Conservation (phyloP, 2,888 invertebrate species). For the Dusona sp. region DNA sequence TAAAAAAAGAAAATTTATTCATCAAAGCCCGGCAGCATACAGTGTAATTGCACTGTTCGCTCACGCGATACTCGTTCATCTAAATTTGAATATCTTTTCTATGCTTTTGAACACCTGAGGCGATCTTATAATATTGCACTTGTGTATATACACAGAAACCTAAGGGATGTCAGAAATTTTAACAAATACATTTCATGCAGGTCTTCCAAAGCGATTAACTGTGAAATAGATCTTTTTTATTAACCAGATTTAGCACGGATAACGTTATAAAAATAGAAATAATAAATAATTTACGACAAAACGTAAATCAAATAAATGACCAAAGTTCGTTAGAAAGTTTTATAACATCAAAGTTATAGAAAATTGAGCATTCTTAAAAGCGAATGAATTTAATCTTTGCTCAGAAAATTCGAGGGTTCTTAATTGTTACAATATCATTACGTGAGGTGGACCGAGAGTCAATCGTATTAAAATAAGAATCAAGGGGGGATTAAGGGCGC, state of each 20-base stretch:
- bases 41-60: neutral
- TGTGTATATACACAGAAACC: neutral
- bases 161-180: neutral
- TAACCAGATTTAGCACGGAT: neutral
- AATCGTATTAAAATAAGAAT: neutral
- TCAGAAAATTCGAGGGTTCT: neutral
- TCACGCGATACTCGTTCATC: neutral
- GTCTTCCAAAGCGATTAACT: neutral
- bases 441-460: neutral
- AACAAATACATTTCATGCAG: neutral
- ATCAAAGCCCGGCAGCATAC: neutral
- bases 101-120: neutral
- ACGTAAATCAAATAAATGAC: neutral
- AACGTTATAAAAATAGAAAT: neutral
- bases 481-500: neutral
- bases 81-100: neutral
- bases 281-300: neutral
- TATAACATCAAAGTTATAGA: neutral
- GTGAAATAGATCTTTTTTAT: neutral
- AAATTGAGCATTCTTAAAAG: neutral
- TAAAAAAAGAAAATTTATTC: conserved; percentile 16
- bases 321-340: neutral
- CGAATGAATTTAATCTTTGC: neutral
- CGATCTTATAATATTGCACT: too few relatives aligned
- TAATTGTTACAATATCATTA: neutral